Evolutionary conservation across 2,888 invertebrate species (phyloP), one percentile per base, ranked within the genome.

Genomic region (Eupithecia exiguata): DNA sequence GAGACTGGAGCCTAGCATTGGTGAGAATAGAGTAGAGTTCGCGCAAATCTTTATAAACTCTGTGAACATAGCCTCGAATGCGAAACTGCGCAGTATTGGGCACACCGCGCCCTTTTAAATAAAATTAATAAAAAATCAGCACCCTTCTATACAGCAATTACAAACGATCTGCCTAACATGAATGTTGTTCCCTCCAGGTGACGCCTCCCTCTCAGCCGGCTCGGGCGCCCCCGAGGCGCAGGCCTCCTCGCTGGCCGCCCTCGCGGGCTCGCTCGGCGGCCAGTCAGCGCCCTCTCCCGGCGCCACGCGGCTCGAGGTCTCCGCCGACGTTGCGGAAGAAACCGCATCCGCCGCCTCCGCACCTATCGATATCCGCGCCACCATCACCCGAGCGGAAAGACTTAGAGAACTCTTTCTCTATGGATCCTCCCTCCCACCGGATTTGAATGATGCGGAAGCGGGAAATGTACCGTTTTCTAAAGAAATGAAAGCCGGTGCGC

Each of bases 191-290:
- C 25, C 66, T 63, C 1, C 86, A 94, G 93, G 94, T 36, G 94
- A 94, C 87, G 93, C 94, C 74, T 94, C 94, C 0, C 86, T 94
- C 43, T 94, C 94, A 12, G 91, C 90, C 77, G 92, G 92, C 5
- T 93, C 93, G 18, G 66, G 86, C 84, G 75, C 86, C 72, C 91
- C 89, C 69, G 92, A 90, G 78, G 88, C 77, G 53, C 91, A 92
- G 71, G 93, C 93, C 79, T 84, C 92, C 46, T 93, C 93, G 68
- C 89, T 93, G 77, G 93, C 93, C 5, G 93, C 91, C 74, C 90
- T 93, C 79, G 93, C 93, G 70, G 94, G 93, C 61, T 93, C 93
- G 74, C 90, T 93, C 80, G 92, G 89, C 81, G 91, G 91, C 2
- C 89, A 86, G 83, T 90, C 89, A 78, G 82, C 86, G 74, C 81